These are phyloP conservation scores for Turritopsis rubra DNA, from an alignment of 30 jellyfish, hydroid and myxozoan species.

Conservation along the genomic window DNA sequence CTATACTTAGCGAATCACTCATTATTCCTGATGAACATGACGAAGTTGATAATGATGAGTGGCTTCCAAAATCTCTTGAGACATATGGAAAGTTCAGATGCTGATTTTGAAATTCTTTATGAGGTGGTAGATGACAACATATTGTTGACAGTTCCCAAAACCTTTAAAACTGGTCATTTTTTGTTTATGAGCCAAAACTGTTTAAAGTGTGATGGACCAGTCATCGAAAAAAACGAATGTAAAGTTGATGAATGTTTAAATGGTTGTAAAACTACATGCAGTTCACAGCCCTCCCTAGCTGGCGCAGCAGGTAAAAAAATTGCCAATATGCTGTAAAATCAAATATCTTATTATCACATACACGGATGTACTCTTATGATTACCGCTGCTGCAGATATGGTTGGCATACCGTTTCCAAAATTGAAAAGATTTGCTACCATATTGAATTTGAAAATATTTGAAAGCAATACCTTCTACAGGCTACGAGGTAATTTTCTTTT, in stretches of 20 bases:
- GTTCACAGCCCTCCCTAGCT: not conserved
- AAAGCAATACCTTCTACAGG: not conserved
- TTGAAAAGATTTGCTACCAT: slow-evolving; percentile 2
- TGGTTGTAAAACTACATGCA: not conserved
- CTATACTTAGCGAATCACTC: not conserved
- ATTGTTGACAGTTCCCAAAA: not conserved
- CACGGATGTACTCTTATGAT: not conserved
- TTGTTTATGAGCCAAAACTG: not conserved
- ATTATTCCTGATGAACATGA: not conserved
- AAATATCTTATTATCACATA: no score
- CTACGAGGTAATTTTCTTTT: not conserved
- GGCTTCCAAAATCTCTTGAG: not conserved
- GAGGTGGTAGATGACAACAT: not conserved
- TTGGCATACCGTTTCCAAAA: slow-evolving; percentile 2
- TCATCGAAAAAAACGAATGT: not conserved
- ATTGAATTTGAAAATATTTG: not conserved
- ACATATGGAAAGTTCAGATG: not conserved
- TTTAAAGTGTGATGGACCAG: not conserved
- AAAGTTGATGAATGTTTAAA: not conserved
- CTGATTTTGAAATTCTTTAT: not conserved
- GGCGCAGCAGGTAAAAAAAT: not conserved
- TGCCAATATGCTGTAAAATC: not conserved
- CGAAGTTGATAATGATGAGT: not conserved
- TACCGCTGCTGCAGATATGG: slow-evolving; percentile 20
- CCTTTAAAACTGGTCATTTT: not conserved